Percentiles rank a stretch among this genome's conserved stretches.
Evolutionary conservation across 2,888 invertebrate species (phyloP).

Genomic region (Adela reaumurella): DNA sequence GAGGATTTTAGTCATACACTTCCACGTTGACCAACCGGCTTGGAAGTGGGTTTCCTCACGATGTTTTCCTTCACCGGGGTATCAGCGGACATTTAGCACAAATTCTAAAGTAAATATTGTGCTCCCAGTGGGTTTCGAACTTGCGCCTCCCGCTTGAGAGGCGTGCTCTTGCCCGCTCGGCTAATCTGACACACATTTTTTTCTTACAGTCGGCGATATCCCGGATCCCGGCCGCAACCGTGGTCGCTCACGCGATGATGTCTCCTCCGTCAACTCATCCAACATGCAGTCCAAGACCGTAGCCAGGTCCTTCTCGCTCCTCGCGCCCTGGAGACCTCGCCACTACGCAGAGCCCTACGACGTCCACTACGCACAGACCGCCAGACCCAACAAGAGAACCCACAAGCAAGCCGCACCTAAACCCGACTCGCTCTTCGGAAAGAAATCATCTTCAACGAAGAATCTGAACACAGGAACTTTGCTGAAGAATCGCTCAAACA

Average conservation of each 20-base stretch:
- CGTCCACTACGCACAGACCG: slow-evolving; percentile 73
- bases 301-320: slow-evolving; percentile 75
- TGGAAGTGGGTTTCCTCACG: too few relatives aligned
- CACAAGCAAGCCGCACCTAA: slow-evolving; percentile 18
- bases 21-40: too few relatives aligned
- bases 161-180: too few relatives aligned
- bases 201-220: slow-evolving; percentile 74
- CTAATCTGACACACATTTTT: too few relatives aligned
- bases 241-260: slow-evolving; percentile 71
- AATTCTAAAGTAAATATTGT: too few relatives aligned
- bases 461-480: slow-evolving; percentile 27
- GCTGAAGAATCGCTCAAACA: slow-evolving; percentile 47
- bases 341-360: slow-evolving; percentile 70
- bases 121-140: too few relatives aligned
- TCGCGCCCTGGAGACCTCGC: slow-evolving; percentile 81
- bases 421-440: slow-evolving; percentile 13
- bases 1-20: too few relatives aligned
- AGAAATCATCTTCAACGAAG: slow-evolving; percentile 47
- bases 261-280: slow-evolving; percentile 62
- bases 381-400: slow-evolving; percentile 24
- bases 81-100: too few relatives aligned
- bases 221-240: slow-evolving; percentile 67
- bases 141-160: background rate
- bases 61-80: too few relatives aligned
- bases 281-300: slow-evolving; percentile 67